These are phyloP conservation scores for Epinephelus awoara DNA, from an alignment of 2,797 vertebrate genomes.

Conservation along the genomic window DNA sequence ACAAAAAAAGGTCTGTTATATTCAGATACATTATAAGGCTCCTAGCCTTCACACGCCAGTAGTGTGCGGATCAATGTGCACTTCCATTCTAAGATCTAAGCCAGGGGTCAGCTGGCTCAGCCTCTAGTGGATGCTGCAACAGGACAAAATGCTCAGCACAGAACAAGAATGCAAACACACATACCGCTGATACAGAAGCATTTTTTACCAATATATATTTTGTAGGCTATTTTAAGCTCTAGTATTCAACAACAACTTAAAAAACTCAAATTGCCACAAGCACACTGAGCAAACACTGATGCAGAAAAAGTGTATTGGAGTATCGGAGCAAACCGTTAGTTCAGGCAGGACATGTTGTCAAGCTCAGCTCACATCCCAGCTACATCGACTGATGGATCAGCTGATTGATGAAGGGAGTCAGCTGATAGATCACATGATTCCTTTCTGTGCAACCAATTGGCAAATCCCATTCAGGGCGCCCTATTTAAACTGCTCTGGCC, in stretches of 20 bases:
- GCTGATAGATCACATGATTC: too few relatives aligned
- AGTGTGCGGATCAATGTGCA: neutral
- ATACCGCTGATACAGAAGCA: too few relatives aligned
- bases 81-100: neutral
- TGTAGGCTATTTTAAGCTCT: neutral
- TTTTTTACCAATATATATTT: neutral
- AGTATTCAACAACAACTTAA: neutral
- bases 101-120: neutral
- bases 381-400: too few relatives aligned
- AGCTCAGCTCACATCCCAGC: too few relatives aligned
- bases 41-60: neutral
- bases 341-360: too few relatives aligned
- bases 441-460: too few relatives aligned
- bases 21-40: neutral
- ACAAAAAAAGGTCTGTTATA: neutral
- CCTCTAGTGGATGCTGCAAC: conserved; percentile 1
- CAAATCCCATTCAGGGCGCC: too few relatives aligned
- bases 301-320: too few relatives aligned
- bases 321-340: too few relatives aligned
- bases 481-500: too few relatives aligned
- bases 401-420: too few relatives aligned
- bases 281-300: too few relatives aligned
- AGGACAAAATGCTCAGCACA: neutral
- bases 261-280: neutral
- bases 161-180: neutral